A percentile compares a stretch with the other conserved stretches of the same genome.
These are phyloP conservation scores for Catagonus wagneri DNA, from an alignment of 2,113 vertebrate genomes.

Conservation along the genomic window DNA sequence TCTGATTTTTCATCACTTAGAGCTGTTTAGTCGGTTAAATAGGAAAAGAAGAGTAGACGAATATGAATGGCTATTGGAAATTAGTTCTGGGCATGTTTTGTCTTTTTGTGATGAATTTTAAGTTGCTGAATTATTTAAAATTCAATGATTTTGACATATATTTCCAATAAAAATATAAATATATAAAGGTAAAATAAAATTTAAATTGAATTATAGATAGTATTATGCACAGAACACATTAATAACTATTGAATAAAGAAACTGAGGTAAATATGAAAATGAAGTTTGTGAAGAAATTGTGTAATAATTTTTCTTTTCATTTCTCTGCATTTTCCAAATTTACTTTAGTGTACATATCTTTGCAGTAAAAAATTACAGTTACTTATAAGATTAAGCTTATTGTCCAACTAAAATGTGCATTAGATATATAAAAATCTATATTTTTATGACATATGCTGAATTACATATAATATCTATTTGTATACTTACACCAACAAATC, in stretches of 20 bases:
- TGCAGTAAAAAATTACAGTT: background rate
- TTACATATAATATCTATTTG: background rate
- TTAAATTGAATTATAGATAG: background rate
- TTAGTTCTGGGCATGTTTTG: background rate
- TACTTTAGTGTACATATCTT: background rate
- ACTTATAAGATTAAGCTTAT: background rate
- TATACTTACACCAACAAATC: background rate
- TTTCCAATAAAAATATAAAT: background rate
- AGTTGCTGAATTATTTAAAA: background rate
- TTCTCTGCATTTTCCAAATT: background rate
- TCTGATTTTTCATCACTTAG: background rate
- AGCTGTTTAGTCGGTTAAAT: background rate
- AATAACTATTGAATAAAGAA: conserved; percentile 4
- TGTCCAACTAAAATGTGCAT: background rate
- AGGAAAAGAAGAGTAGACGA: background rate
- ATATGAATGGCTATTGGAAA: background rate
- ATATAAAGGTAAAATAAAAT: background rate
- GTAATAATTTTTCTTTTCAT: background rate
- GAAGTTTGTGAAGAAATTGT: background rate
- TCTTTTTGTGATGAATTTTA: background rate
- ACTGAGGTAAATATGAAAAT: background rate
- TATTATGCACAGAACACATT: background rate
- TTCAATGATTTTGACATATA: background rate
- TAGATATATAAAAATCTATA: background rate
- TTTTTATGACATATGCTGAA: background rate